phyloP scores from a whole-genome alignment of 2,113 vertebrate genomes.

The Cranoglanis bouderius region DNA sequence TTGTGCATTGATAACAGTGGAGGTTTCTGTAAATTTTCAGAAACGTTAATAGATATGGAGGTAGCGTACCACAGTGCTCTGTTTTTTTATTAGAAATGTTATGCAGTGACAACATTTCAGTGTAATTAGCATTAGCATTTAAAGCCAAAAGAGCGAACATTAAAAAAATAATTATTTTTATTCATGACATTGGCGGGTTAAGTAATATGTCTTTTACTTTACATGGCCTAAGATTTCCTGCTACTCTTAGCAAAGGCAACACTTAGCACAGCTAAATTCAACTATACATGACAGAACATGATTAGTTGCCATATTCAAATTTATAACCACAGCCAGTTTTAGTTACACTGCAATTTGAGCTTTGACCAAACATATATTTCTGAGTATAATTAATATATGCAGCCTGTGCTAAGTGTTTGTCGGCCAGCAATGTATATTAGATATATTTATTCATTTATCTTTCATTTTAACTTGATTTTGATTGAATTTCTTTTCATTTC shows the following conservation, averaged over 20 bases:
- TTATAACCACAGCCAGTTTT: constrained; percentile 46
- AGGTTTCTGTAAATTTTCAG: neutral
- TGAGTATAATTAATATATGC: constrained; percentile 37
- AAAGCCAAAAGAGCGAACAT: neutral
- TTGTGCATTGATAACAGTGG: neutral
- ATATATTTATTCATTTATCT: constrained; percentile 6
- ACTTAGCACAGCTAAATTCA: constrained; percentile 49
- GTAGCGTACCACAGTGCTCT: neutral
- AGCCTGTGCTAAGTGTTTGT: neutral
- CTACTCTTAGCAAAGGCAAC: constrained; percentile 35
- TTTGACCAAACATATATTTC: constrained; percentile 32
- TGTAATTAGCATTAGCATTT: neutral
- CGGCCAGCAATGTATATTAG: constrained; percentile 19
- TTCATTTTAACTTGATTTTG: neutral
- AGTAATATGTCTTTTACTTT: neutral
- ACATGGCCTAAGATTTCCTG: neutral
- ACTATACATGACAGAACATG: constrained; percentile 43
- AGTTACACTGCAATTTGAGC: constrained; percentile 46
- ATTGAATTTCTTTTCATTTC: neutral
- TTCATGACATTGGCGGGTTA: neutral
- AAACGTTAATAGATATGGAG: neutral
- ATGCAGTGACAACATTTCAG: neutral
- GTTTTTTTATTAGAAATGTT: neutral
- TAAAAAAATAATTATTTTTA: neutral
- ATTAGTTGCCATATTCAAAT: constrained; percentile 43